A percentile compares a stretch with the other conserved stretches of the same genome.
Conservation (phyloP, 2,797 vertebrate genomes). For the Pithecia hirsuta region DNA sequence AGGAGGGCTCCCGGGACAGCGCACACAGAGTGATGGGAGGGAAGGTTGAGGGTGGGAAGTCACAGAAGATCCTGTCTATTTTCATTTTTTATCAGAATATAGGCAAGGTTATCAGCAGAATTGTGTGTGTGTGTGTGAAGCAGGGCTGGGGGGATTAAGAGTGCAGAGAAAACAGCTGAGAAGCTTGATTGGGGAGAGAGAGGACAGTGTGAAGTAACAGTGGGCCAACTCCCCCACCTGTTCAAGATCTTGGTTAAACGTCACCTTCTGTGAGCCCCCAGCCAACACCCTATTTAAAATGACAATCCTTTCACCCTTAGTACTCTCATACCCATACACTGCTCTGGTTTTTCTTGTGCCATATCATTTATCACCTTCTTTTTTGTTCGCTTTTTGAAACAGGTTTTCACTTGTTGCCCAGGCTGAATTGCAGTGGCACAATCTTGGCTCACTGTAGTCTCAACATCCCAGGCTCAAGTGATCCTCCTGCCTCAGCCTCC, state of each 20-base stretch:
- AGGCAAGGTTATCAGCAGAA: background rate
- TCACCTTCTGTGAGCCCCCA: background rate
- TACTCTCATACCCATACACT: background rate
- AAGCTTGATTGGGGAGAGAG: background rate
- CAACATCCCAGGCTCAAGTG: no score
- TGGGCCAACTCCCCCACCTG: background rate
- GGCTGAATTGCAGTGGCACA: no score
- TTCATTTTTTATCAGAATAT: background rate
- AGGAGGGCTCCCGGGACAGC: fast-evolving
- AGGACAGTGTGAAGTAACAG: background rate
- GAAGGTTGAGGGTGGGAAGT: background rate
- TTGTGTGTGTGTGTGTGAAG: background rate
- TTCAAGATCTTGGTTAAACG: background rate
- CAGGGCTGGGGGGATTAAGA: fast-evolving
- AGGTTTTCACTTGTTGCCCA: no score
- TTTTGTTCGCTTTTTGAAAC: no score
- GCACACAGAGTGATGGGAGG: background rate
- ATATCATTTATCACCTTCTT: background rate
- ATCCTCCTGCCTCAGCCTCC: no score
- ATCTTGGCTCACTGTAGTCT: no score
- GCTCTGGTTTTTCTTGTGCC: background rate
- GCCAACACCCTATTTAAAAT: background rate
- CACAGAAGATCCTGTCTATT: background rate
- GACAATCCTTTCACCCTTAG: background rate
- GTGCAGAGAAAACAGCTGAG: background rate